phyloP scores from a whole-genome alignment of 2,113 vertebrate genomes.

The Pelecanus crispus region DNA sequence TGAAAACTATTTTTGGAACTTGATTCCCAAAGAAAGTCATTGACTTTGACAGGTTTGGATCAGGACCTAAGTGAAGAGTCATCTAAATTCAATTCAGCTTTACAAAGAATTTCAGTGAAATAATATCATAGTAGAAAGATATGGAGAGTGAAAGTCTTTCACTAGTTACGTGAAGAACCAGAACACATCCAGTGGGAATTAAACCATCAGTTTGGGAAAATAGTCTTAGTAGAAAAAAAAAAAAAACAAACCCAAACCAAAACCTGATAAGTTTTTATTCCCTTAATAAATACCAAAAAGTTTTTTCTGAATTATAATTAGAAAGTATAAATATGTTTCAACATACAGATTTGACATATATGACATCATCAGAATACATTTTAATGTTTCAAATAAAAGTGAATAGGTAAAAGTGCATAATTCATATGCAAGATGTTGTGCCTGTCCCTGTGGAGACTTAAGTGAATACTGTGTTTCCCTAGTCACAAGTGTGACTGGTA shows the following conservation, averaged over 20 bases:
- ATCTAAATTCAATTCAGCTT: background rate
- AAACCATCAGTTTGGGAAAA: background rate
- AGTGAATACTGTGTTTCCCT: background rate
- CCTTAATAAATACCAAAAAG: background rate
- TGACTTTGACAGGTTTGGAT: background rate
- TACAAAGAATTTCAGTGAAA: background rate
- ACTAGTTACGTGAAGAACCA: background rate
- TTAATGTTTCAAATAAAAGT: background rate
- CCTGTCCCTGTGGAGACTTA: background rate
- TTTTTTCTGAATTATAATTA: background rate
- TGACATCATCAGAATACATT: background rate
- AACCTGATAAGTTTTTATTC: background rate
- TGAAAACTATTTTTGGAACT: background rate
- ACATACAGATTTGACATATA: background rate
- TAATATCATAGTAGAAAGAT: background rate
- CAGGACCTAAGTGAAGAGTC: background rate
- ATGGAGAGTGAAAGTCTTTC: background rate
- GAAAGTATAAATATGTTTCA: background rate
- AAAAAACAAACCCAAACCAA: background rate
- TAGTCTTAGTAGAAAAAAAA: background rate
- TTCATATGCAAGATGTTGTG: background rate
- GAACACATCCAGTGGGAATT: background rate
- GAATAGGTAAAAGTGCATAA: background rate
- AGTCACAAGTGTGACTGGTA: background rate
- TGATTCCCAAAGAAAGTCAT: background rate